These are phyloP conservation scores for Hystrix brachyura DNA, from an alignment of 2,113 vertebrate genomes.

Conservation along the genomic window DNA sequence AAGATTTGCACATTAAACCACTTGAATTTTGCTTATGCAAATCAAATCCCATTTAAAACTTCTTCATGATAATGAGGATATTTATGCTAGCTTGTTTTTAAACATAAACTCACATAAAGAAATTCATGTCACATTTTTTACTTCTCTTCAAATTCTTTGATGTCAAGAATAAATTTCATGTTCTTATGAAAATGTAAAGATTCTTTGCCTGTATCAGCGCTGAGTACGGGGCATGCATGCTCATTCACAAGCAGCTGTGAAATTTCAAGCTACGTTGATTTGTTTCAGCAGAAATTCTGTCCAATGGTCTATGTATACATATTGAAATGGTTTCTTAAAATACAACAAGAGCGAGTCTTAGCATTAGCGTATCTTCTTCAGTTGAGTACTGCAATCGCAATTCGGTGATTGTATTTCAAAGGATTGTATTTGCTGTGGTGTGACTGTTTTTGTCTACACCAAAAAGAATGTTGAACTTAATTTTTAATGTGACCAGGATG, in stretches of 20 bases:
- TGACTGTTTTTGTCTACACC: not conserved
- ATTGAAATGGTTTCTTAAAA: conserved; percentile 8
- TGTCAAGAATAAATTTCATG: conserved; percentile 21
- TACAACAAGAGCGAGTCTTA: not conserved
- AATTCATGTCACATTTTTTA: conserved; percentile 6
- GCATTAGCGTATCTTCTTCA: not conserved
- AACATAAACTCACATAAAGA: conserved; percentile 35
- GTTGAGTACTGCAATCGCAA: not conserved
- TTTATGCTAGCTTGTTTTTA: not conserved
- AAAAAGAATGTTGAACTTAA: not conserved
- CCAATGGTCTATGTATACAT: not conserved
- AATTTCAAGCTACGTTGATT: not conserved
- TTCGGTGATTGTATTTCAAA: not conserved
- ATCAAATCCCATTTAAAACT: conserved; percentile 40
- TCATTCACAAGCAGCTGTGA: conserved; percentile 20
- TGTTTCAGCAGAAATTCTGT: conserved; percentile 17
- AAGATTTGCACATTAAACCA: conserved; percentile 46
- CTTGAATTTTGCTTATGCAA: conserved; percentile 29
- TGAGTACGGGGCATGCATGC: not conserved
- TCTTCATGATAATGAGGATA: conserved; percentile 5
- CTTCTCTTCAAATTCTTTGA: conserved; percentile 53
- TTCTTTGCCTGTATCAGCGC: not conserved
- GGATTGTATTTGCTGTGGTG: not conserved
- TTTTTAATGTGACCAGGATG: not conserved
- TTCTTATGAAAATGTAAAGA: conserved; percentile 23